Base-by-base conservation (phyloP, 1,140 invertebrate genomes). In the Lucilia sericata region DNA sequence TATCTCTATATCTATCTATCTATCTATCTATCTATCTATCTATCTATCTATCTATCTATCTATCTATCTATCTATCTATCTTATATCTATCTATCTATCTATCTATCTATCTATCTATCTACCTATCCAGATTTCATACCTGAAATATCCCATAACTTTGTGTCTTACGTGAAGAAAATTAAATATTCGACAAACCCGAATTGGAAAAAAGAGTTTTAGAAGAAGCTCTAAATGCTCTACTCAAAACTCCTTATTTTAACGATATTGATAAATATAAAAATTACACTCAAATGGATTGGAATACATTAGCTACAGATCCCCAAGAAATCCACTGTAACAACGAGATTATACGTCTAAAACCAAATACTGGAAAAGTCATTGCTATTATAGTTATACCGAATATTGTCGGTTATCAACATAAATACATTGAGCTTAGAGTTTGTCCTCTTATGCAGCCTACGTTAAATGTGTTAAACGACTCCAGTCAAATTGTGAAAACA, bases 261-360 rank as follows among this genome's bases (percentile, higher is more conserved):
- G 76, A 85, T 7, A 86, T 90, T 10, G 84, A 83, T n/a, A 86
- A 87, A 83, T 88, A 89, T 84, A 86, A 86, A 25, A 87, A 88
- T 65, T 90, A 88, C 82, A 85, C 86, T 4, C 87, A 89, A 34
- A 87, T 90, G 88, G 89, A 90, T 85, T 90, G 89, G 89, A 89
- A 90, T 65, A 75, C 84, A 4, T n/a, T 90, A 70, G 87, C 89
- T 1, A 88, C 86, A 25, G 88, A 90, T 85, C 89, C 89, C 0
- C 82, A 81, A 0, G 89, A 90, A 47, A 60, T 90, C 0, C 88
- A 88, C 49, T 88, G 86, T 36, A 88, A 89, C 36, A 88, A 87
- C 17, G 89, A 90, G 84, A 87, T 88, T 14, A 88, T 90, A 5
- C 87, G 87, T 51, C 81, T 90, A 14, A 84, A 88, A 21, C 89